Percentiles rank a stretch among this genome's conserved stretches.
Evolutionary conservation across 2,113 vertebrate species (phyloP).

Genomic region (Sterrhoptilus dennistouni): DNA sequence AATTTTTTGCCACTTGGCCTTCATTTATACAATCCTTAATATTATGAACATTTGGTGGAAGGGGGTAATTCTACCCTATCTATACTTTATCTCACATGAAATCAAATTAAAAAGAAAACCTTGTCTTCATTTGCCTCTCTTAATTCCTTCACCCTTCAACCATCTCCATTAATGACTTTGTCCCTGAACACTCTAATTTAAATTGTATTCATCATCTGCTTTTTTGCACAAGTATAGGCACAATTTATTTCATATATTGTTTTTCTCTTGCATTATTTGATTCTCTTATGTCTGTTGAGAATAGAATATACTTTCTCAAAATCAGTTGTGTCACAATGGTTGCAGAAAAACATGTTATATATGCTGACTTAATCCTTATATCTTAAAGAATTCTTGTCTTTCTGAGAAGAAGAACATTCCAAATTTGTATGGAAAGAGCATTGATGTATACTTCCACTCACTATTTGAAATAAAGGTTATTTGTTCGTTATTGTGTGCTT

Average conservation of each 20-base stretch:
- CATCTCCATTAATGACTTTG: neutral
- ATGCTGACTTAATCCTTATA: neutral
- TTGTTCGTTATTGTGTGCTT: neutral
- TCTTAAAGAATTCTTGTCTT: neutral
- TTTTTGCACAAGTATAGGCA: neutral
- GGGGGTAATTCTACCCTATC: neutral
- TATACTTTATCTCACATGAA: neutral
- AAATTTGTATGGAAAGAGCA: neutral
- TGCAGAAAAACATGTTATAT: neutral
- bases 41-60: neutral
- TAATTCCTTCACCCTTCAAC: neutral
- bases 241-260: neutral
- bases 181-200: neutral
- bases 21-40: neutral
- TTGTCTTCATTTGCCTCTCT: neutral
- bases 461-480: neutral
- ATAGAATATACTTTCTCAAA: neutral
- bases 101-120: neutral
- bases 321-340: neutral
- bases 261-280: neutral
- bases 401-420: neutral
- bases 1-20: accelerated
- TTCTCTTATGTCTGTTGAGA: neutral
- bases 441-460: neutral
- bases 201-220: neutral